These are phyloP conservation scores for Tipula lateralis DNA, from an alignment of 2,888 invertebrate genomes.

Conservation along the genomic window DNA sequence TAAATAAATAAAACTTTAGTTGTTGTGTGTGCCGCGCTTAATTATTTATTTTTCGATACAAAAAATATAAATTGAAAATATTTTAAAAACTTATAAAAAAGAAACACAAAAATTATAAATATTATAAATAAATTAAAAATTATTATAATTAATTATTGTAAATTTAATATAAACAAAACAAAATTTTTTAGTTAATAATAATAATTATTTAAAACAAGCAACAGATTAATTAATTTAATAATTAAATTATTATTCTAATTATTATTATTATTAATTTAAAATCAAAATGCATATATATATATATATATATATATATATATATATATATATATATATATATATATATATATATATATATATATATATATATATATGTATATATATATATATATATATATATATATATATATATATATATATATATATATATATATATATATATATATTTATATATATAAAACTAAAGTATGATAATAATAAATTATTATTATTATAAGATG, in stretches of 20 bases:
- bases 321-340: conserved; percentile 1
- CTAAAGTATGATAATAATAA: neutral
- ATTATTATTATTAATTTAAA: neutral
- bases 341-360: neutral
- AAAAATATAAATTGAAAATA: conserved; percentile 32
- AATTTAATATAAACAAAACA: conserved; percentile 5
- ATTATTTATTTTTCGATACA: conserved; percentile 35
- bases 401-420: neutral
- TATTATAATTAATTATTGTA: conserved; percentile 24
- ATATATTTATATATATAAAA: neutral
- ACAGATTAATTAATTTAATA: neutral
- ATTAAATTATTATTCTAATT: neutral
- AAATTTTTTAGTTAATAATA: conserved; percentile 7
- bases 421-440: conserved; percentile 11
- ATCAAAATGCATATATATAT: neutral
- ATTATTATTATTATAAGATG: neutral
- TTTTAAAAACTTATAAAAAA: neutral
- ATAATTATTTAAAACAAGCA: neutral
- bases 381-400: conserved; percentile 1
- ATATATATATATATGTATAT: conserved; percentile 1
- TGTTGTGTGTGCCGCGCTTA: conserved; percentile 35
- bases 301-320: neutral
- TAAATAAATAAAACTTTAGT: conserved; percentile 31
- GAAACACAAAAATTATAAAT: conserved; percentile 28
- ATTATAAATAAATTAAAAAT: conserved; percentile 26